phyloP scores from a whole-genome alignment of 2,888 invertebrate species.

The Campoletis raptor region DNA sequence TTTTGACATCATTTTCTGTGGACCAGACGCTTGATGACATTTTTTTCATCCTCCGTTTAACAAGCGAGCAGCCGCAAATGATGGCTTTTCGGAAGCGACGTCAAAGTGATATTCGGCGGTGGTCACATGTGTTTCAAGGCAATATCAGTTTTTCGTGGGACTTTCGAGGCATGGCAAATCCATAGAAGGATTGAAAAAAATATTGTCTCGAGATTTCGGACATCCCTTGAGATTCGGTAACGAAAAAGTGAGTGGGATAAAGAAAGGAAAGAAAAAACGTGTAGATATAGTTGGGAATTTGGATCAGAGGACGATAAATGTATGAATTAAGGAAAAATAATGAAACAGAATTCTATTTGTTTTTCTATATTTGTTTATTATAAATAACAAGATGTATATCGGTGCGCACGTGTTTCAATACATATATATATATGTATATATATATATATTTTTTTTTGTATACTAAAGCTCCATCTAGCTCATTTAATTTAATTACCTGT shows the following conservation, averaged over 20 bases:
- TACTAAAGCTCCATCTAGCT: conserved; percentile 81
- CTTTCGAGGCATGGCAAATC: conserved; percentile 26
- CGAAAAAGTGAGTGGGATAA: background rate
- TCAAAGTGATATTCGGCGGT: conserved; percentile 47
- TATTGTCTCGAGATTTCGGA: conserved; percentile 39
- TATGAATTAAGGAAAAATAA: conserved; percentile 16
- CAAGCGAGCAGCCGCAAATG: conserved; percentile 53
- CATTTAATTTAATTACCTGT: conserved; percentile 72
- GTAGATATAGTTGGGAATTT: background rate
- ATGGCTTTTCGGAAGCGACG: conserved; percentile 23
- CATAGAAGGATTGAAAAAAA: conserved; percentile 34
- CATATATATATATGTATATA: conserved; percentile 22
- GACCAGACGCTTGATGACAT: conserved; percentile 39
- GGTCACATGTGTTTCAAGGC: conserved; percentile 55
- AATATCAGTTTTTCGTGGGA: conserved; percentile 31
- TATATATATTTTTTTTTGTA: conserved; percentile 44
- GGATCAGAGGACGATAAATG: background rate
- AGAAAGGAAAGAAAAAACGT: conserved; percentile 22
- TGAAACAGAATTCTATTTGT: conserved; percentile 6
- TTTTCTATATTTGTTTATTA: conserved; percentile 80
- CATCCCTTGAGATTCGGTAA: background rate
- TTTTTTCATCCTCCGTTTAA: conserved; percentile 42
- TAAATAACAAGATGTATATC: conserved; percentile 84
- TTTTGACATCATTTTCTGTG: conserved; percentile 30
- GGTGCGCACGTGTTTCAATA: conserved; percentile 82